phyloP scores from a whole-genome alignment of 2,113 vertebrate species.

The Atherinomorus stipes region DNA sequence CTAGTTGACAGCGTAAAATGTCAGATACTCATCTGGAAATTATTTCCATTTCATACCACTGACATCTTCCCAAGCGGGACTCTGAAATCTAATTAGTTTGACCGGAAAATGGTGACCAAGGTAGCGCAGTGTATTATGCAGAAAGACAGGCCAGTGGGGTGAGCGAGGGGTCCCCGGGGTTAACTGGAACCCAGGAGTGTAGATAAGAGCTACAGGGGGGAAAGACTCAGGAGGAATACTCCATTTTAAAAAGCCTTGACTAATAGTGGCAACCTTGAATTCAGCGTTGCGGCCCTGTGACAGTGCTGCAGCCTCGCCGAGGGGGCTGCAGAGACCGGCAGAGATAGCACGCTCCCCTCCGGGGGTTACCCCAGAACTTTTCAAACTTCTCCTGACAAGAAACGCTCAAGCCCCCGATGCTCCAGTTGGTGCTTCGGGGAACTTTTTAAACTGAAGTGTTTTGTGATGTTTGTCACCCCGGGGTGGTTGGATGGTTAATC shows the following conservation, averaged over 20 bases:
- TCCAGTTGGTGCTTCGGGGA: slow-evolving; percentile 1
- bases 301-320: slow-evolving; percentile 15
- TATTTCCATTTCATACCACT: slow-evolving; percentile 79
- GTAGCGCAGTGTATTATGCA: slow-evolving; percentile 70
- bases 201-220: slow-evolving; percentile 68
- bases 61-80: slow-evolving; percentile 73
- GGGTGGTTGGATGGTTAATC: slow-evolving; percentile 7
- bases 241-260: slow-evolving; percentile 69
- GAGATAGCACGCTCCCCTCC: slow-evolving; percentile 32
- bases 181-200: slow-evolving; percentile 75
- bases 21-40: slow-evolving; percentile 84
- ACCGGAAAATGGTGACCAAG: slow-evolving; percentile 68
- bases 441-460: slow-evolving; percentile 19
- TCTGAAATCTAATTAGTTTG: slow-evolving; percentile 82
- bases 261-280: slow-evolving; percentile 70
- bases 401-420: not conserved
- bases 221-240: slow-evolving; percentile 59
- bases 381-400: slow-evolving; percentile 37
- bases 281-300: slow-evolving; percentile 30
- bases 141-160: slow-evolving; percentile 47
- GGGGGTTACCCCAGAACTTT: slow-evolving; percentile 46
- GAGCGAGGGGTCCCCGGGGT: slow-evolving; percentile 65
- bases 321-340: not conserved
- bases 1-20: slow-evolving; percentile 70
- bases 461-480: slow-evolving; percentile 17